These are phyloP conservation scores for Cheilosia scutellata DNA, from an alignment of 2,888 invertebrate genomes.

Conservation along the genomic window DNA sequence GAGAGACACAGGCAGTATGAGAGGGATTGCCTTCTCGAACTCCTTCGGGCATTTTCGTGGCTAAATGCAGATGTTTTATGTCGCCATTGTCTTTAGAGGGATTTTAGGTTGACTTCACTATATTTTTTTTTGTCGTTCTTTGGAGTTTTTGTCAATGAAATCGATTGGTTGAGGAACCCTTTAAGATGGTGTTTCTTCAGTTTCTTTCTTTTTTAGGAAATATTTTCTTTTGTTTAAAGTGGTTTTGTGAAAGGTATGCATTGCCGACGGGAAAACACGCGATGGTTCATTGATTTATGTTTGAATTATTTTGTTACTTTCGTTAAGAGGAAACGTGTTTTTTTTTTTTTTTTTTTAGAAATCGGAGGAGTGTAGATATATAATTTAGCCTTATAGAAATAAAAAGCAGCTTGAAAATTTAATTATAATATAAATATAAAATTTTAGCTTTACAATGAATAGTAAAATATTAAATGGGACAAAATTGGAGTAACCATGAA, in stretches of 20 bases:
- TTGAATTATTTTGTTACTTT: not conserved
- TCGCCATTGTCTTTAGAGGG: constrained; percentile 55
- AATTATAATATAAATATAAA: no score
- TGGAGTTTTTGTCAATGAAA: constrained; percentile 65
- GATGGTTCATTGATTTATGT: constrained; percentile 15
- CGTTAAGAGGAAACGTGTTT: no score
- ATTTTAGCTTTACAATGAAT: no score
- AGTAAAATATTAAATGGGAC: no score
- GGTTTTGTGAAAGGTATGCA: constrained; percentile 6
- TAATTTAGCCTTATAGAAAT: no score
- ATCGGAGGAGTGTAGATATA: no score
- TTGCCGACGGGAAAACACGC: constrained; percentile 62
- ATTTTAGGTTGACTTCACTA: constrained; percentile 17
- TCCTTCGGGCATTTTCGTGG: constrained; percentile 57
- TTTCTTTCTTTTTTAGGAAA: constrained; percentile 8
- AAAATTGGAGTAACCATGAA: no score
- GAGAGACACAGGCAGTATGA: constrained; percentile 4
- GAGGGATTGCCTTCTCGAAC: constrained; percentile 50
- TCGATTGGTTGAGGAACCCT: constrained; percentile 68
- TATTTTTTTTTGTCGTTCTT: constrained; percentile 24
- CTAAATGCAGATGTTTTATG: constrained; percentile 74
- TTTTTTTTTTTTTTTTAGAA: no score
- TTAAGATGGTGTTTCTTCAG: constrained; percentile 17
- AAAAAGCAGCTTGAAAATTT: no score
- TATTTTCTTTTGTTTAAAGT: constrained; percentile 6